Percentiles rank a stretch among this genome's conserved stretches.
phyloP scores from a whole-genome alignment of 2,113 vertebrate genomes.

The Gymnorhina tibicen region DNA sequence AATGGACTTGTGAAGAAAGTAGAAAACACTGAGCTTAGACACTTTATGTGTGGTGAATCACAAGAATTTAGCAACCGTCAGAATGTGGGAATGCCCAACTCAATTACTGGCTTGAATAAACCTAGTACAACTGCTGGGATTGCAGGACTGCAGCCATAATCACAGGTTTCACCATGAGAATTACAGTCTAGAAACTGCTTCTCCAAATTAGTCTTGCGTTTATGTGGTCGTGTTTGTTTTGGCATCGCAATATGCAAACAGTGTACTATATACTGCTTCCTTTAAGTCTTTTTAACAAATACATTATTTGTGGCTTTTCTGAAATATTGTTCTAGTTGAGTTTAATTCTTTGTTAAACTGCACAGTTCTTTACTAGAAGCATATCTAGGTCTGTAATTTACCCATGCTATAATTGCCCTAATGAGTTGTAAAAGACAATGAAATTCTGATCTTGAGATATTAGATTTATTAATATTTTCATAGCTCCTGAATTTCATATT shows the following conservation, averaged over 20 bases:
- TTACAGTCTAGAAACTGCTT: conserved; percentile 11
- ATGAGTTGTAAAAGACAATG: neutral
- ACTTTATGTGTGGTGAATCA: neutral
- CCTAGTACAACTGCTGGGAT: neutral
- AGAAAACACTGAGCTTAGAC: neutral
- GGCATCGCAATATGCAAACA: neutral
- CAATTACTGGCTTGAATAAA: neutral
- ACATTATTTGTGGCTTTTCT: neutral
- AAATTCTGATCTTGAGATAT: neutral
- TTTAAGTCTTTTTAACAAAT: conserved; percentile 26
- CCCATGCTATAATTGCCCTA: neutral
- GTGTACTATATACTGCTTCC: neutral
- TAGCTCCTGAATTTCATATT: neutral
- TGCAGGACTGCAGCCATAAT: conserved; percentile 38
- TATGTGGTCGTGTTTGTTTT: conserved; percentile 37
- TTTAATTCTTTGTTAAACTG: neutral
- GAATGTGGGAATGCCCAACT: neutral
- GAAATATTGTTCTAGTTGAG: neutral
- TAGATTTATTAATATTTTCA: neutral
- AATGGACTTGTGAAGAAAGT: neutral
- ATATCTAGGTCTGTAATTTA: neutral
- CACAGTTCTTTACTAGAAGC: neutral
- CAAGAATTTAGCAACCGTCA: neutral
- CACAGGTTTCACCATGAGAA: neutral
- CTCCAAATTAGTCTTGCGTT: conserved; percentile 43